Percentiles rank a stretch among this genome's conserved stretches.
These are phyloP conservation scores for Chaitophorus viminalis DNA, from an alignment of 2,888 invertebrate genomes.

Conservation along the genomic window DNA sequence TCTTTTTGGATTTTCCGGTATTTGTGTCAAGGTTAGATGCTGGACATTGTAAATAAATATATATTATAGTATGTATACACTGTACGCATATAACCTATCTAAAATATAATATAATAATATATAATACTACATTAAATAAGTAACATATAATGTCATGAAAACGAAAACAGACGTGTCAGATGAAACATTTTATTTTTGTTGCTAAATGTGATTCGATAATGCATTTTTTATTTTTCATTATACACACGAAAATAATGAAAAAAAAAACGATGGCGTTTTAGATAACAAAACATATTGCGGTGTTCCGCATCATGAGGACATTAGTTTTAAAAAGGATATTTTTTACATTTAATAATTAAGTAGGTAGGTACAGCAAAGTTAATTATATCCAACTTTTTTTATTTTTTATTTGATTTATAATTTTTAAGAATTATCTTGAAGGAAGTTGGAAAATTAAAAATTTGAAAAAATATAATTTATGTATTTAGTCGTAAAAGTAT, in stretches of 20 bases:
- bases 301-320: too few species aligned
- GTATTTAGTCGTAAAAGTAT: too few species aligned
- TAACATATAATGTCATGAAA: conserved; percentile 7
- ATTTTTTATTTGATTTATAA: too few species aligned
- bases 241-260: background rate
- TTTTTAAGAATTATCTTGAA: too few species aligned
- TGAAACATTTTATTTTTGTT: background rate
- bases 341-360: too few species aligned
- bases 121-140: background rate
- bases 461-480: too few species aligned
- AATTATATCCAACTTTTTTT: too few species aligned
- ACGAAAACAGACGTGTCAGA: background rate
- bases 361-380: too few species aligned
- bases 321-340: too few species aligned
- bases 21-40: conserved; percentile 50
- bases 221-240: background rate
- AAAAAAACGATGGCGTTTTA: background rate
- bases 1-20: conserved; percentile 53
- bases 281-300: background rate
- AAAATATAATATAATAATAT: background rate
- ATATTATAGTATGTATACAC: background rate
- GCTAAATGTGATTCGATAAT: conserved; percentile 1
- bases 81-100: too few species aligned
- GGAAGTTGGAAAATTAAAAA: too few species aligned
- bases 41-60: background rate